Evolutionary conservation across 2,888 invertebrate species (phyloP), one percentile per base, ranked within the genome.

Genomic region (Eupelmus urozonus): DNA sequence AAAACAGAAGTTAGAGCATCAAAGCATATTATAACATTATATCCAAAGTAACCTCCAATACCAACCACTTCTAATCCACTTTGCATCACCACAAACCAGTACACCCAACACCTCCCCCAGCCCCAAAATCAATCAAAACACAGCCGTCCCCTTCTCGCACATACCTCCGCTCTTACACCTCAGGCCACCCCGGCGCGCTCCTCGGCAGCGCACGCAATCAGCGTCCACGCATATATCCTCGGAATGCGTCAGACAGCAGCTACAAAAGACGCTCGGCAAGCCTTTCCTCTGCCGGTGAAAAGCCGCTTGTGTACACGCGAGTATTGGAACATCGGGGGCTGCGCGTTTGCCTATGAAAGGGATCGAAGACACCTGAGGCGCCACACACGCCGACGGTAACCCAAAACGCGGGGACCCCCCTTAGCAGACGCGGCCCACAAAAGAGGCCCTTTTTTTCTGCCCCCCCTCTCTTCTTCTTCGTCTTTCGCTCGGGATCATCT

Each of bases 311-410:
- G 34, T 34, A 34, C 9, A 34, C 34, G 9, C 9, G n/a, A n/a
- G n/a, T 34, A 34, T 34, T 34, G 34, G 34, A 9, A 9, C 5
- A 34, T 34, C 23, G 53, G 25, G 25, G 55, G 65, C 80, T 83
- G 83, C 79, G 74, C 79, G 85, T 88, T 88, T 86, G 85, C 86
- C 85, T 88, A 88, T 87, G 85, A 87, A 87, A 88, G 80, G 84
- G 83, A 85, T 83, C 85, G 83, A 83, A 85, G 87, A 88, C 87
- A 87, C 87, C 87, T 85, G 87, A 89, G 85, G 88, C 86, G 87
- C 89, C 89, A 89, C 89, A 89, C 89, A 88, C 88, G 85, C 71
- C 83, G 88, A 83, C 73, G 84, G 89, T 88, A 89, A 89, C 85
- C 84, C 81, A 84, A 89, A 86, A 88, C 88, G 79, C 49, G 27